Conservation (phyloP, 1,140 invertebrate genomes). For the Drosophila pseudoananassae region DNA sequence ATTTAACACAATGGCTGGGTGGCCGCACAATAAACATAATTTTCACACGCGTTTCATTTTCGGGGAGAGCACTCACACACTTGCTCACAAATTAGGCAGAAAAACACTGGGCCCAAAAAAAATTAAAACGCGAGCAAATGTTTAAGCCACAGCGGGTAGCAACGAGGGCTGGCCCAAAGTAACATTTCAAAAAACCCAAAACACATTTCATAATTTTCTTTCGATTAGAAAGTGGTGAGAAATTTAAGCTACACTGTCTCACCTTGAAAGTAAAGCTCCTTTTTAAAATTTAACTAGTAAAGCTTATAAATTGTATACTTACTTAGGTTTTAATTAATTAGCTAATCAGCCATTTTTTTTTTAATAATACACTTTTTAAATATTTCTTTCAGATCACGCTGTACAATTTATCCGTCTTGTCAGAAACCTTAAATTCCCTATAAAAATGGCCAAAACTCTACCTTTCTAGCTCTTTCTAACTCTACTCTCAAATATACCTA, state of each 20-base stretch:
- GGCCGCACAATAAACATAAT: conserved; percentile 74
- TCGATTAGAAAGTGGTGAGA: conserved; percentile 31
- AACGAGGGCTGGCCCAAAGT: conserved; percentile 28
- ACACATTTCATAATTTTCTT: conserved; percentile 5
- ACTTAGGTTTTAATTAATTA: too few relatives aligned
- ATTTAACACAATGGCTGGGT: conserved; percentile 51
- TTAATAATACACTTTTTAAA: background rate
- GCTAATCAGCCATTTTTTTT: too few relatives aligned
- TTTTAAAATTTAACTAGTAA: background rate
- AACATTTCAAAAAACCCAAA: conserved; percentile 21
- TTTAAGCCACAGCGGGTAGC: conserved; percentile 36
- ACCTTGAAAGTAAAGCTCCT: background rate
- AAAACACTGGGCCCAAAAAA: conserved; percentile 51
- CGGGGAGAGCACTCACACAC: conserved; percentile 53
- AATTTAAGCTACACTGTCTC: background rate
- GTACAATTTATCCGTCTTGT: too few relatives aligned
- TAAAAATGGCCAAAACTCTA: background rate
- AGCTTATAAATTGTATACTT: too few relatives aligned
- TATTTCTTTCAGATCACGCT: background rate
- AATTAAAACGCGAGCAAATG: conserved; percentile 46
- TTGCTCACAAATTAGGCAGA: conserved; percentile 69
- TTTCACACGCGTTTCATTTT: conserved; percentile 81
- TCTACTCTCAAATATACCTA: background rate
- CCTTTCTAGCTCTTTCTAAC: too few relatives aligned
- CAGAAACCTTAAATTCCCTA: too few relatives aligned